Evolutionary conservation across 53 echinoderm and acorn worm species (phyloP).

Genomic region (Arbacia lixula): DNA sequence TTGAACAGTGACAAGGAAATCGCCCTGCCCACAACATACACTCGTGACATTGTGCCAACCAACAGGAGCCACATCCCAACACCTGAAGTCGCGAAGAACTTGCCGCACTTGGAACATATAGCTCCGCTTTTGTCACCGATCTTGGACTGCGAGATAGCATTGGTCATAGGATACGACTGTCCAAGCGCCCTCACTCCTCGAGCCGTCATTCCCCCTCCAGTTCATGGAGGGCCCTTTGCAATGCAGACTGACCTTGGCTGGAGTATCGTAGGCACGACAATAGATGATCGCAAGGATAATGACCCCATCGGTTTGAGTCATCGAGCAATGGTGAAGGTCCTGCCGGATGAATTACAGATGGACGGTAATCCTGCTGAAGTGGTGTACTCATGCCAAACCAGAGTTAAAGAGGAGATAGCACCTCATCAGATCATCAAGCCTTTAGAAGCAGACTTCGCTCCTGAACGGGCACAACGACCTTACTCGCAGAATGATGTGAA

Average conservation of each 20-base stretch:
- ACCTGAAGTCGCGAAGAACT: slow-evolving; percentile 43
- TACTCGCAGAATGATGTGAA: slow-evolving; percentile 34
- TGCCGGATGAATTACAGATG: no score
- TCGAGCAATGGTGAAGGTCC: not conserved
- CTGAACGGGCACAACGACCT: slow-evolving; percentile 14
- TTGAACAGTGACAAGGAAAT: no score
- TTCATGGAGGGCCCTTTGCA: slow-evolving; percentile 27
- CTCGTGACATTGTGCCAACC: not conserved
- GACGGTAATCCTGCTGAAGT: slow-evolving; percentile 19
- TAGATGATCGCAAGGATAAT: slow-evolving; percentile 1
- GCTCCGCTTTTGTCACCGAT: slow-evolving; percentile 42
- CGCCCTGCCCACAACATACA: no score
- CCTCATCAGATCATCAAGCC: slow-evolving; percentile 40
- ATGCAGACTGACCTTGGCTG: slow-evolving; percentile 67
- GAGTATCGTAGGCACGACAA: slow-evolving; percentile 59
- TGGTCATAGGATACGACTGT: slow-evolving; percentile 63
- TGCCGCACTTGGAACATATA: slow-evolving; percentile 37
- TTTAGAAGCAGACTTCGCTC: slow-evolving; percentile 57
- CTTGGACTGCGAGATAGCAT: slow-evolving; percentile 46
- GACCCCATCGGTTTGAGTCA: slow-evolving; percentile 12
- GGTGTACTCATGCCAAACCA: not conserved
- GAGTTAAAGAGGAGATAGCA: not conserved
- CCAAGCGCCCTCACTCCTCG: slow-evolving; percentile 58
- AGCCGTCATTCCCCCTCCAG: slow-evolving; percentile 45
- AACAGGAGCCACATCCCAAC: slow-evolving; percentile 55